A percentile compares a stretch with the other conserved stretches of the same genome.
These are phyloP conservation scores for Carabus problematicus DNA, from an alignment of 2,888 invertebrate genomes.

Conservation along the genomic window DNA sequence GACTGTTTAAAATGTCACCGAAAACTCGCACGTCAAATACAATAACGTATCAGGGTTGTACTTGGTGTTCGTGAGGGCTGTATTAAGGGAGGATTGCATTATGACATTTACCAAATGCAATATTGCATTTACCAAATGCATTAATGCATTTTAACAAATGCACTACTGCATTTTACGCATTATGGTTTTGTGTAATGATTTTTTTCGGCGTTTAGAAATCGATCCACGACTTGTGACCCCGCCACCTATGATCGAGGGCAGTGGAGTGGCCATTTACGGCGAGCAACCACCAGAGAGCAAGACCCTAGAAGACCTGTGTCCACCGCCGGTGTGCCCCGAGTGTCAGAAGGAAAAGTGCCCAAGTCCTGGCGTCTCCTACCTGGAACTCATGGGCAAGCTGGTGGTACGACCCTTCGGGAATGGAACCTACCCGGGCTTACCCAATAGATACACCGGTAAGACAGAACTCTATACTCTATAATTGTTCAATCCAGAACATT, in stretches of 20 bases:
- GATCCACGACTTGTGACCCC: constrained; percentile 64
- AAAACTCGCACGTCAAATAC: too few species aligned
- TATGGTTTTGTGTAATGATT: too few species aligned
- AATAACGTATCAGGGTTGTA: too few species aligned
- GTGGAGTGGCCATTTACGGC: constrained; percentile 62
- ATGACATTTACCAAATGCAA: too few species aligned
- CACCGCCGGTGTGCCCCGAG: constrained; percentile 67
- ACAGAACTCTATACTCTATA: constrained; percentile 3
- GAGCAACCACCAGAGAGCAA: constrained; percentile 67
- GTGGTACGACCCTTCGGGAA: constrained; percentile 66
- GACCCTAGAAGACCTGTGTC: constrained; percentile 68
- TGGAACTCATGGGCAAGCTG: constrained; percentile 64
- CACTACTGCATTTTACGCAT: too few species aligned
- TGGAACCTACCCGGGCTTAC: constrained; percentile 64
- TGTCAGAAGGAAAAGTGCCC: constrained; percentile 68
- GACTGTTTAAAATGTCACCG: too few species aligned
- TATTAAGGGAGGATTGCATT: too few species aligned
- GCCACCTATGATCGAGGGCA: constrained; percentile 54
- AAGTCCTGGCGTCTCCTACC: constrained; percentile 64
- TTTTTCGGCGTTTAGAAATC: constrained; percentile 49
- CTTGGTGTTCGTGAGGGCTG: too few species aligned
- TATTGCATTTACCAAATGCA: too few species aligned
- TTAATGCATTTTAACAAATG: too few species aligned
- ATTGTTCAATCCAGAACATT: background rate
- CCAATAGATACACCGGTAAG: constrained; percentile 62